Evolutionary conservation across 1,140 invertebrate species (phyloP).

Genomic region (Aphaenogaster ashmeadi): DNA sequence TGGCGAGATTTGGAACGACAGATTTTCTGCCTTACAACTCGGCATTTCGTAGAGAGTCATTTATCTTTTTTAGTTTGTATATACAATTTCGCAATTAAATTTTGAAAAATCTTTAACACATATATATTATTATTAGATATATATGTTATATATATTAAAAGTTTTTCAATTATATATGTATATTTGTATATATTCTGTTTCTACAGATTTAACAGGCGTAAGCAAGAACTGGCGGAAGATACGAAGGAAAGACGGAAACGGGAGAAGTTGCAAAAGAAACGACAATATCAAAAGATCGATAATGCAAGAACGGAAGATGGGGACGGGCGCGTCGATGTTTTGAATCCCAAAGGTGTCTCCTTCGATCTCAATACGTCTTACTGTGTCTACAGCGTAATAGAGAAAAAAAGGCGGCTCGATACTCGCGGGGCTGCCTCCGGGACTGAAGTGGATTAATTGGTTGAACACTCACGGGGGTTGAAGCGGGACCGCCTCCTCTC

Average conservation of each 20-base stretch:
- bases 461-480: slow-evolving; percentile 83
- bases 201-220: neutral
- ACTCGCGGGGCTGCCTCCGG: slow-evolving; percentile 77
- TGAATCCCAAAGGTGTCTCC: slow-evolving; percentile 74
- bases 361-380: slow-evolving; percentile 83
- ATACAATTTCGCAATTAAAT: neutral
- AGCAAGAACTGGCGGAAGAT: neutral
- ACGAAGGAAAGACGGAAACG: neutral
- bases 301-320: neutral
- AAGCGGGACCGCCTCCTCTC: slow-evolving; percentile 70
- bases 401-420: slow-evolving; percentile 78
- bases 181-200: neutral
- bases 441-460: slow-evolving; percentile 85
- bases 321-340: slow-evolving; percentile 39
- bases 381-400: slow-evolving; percentile 71
- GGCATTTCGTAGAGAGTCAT: neutral
- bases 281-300: slow-evolving; percentile 29
- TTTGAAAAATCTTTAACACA: neutral
- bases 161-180: neutral
- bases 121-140: no score
- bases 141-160: neutral
- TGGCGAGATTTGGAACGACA: neutral
- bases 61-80: neutral
- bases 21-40: neutral
- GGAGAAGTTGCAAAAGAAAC: neutral